phyloP scores from a whole-genome alignment of 2,113 vertebrate species.

The Lathamus discolor region DNA sequence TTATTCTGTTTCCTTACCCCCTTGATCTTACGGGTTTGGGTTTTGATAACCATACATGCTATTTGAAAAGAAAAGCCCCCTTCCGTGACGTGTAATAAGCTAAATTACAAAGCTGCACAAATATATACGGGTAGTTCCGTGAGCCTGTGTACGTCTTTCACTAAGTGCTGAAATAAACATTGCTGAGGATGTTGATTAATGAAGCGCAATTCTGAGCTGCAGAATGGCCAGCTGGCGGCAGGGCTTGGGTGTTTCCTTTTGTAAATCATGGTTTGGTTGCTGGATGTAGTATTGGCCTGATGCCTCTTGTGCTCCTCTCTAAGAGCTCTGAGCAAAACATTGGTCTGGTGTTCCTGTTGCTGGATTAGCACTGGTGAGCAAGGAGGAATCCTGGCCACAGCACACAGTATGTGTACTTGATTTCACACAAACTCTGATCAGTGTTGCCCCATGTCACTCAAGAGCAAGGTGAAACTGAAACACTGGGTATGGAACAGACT shows the following conservation, averaged over 20 bases:
- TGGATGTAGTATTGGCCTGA: background rate
- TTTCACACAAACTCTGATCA: background rate
- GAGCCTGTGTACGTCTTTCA: background rate
- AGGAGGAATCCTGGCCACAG: background rate
- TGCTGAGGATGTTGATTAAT: background rate
- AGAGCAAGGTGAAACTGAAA: background rate
- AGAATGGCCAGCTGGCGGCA: background rate
- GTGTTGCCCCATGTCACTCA: background rate
- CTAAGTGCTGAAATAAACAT: background rate
- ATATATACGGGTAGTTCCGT: background rate
- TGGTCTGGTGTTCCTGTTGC: background rate
- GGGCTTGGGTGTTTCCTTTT: background rate
- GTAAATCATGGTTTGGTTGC: background rate
- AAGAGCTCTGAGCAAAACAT: background rate
- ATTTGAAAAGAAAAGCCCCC: background rate
- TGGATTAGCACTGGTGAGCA: background rate
- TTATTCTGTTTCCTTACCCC: background rate
- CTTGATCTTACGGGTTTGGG: background rate
- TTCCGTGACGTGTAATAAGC: background rate
- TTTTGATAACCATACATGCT: background rate
- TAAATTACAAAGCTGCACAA: background rate
- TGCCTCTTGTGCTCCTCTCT: background rate
- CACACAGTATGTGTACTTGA: fast-evolving
- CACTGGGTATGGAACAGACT: background rate
- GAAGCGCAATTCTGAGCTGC: background rate